Evolutionary conservation across 64 coral and sea anemone genomes (phyloP), one percentile per base, ranked within the genome.

Genomic region (Platygyra sinensis): DNA sequence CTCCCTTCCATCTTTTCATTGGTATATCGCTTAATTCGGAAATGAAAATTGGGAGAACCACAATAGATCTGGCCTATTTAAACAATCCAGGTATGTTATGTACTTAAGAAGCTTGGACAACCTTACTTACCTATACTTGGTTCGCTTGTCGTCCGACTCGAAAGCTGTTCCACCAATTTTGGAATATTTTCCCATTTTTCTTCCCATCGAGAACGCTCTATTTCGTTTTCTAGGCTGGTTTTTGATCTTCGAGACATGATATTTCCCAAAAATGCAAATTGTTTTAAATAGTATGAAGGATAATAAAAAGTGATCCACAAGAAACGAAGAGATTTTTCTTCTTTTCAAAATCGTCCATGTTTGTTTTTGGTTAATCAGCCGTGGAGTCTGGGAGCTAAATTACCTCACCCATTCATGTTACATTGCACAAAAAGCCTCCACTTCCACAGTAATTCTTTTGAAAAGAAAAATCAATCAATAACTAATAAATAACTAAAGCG

Each of bases 141-240:
- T n/a, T 93, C 95, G 30, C 60, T 80, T 55, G 95, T 96, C 22
- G 95, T 96, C 74, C 95, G 82, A 86, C 32, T 93, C 4, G 91
- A 90, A 18, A 96, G 72, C 75, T 96, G 95, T 72, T 96, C 95
- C 2, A 89, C 88, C 69, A 96, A 38, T n/a, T 61, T 90, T 96
- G 29, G 72, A 82, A 33, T n/a, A 80, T 72, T 63, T 51, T 96
- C 87, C 95, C 95, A 96, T 96, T 83, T 96, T 76, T 88, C 95
- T 60, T 96, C 95, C 75, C 90, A 91, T 60, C 95, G 65, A 11
- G 76, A 72, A 74, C 95, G 91, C 18, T 96, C 95, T 24, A 96
- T 96, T 24, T 96, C 95, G 59, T 96, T n/a, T 74, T 96, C 95
- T 78, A 96, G 42, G 32, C 85, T 86, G 29, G 95, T 96, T 38